phyloP scores from a whole-genome alignment of 2,797 vertebrate species.

The Micromesistius poutassou region DNA sequence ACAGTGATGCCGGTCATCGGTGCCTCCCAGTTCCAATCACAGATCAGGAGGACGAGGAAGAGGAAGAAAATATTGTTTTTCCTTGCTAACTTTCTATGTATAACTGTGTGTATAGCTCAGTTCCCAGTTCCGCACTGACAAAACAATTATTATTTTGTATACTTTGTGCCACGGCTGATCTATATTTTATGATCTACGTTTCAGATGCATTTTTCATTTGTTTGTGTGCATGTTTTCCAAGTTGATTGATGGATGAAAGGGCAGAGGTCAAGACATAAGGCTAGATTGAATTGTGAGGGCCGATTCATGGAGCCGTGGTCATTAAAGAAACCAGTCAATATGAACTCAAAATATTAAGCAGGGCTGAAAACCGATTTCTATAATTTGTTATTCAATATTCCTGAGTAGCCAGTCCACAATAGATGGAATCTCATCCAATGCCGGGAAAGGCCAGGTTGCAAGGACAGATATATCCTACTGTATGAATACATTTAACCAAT shows the following conservation, averaged over 20 bases:
- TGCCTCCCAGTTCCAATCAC: not conserved
- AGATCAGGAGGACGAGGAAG: not conserved
- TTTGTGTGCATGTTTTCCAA: not conserved
- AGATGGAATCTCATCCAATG: constrained; percentile 6
- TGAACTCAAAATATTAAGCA: constrained; percentile 32
- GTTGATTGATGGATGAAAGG: constrained; percentile 24
- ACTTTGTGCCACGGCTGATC: not conserved
- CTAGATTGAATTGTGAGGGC: constrained; percentile 5
- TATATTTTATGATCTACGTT: not conserved
- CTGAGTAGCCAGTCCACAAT: constrained; percentile 18
- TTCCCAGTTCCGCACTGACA: not conserved
- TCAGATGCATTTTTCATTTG: not conserved
- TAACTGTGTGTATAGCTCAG: not conserved
- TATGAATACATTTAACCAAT: not conserved
- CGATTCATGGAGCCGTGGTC: constrained; percentile 26
- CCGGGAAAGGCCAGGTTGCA: constrained; percentile 13
- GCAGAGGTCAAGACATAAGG: constrained; percentile 31
- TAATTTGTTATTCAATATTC: constrained; percentile 41
- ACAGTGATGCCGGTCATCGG: constrained; percentile 40
- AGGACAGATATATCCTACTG: constrained; percentile 13
- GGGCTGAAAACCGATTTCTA: constrained; percentile 27
- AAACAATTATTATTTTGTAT: not conserved
- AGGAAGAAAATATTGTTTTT: not conserved
- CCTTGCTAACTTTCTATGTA: not conserved
- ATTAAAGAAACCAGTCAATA: constrained; percentile 24